These are phyloP conservation scores for Platalea minor DNA, from an alignment of 2,797 vertebrate genomes.

Conservation along the genomic window DNA sequence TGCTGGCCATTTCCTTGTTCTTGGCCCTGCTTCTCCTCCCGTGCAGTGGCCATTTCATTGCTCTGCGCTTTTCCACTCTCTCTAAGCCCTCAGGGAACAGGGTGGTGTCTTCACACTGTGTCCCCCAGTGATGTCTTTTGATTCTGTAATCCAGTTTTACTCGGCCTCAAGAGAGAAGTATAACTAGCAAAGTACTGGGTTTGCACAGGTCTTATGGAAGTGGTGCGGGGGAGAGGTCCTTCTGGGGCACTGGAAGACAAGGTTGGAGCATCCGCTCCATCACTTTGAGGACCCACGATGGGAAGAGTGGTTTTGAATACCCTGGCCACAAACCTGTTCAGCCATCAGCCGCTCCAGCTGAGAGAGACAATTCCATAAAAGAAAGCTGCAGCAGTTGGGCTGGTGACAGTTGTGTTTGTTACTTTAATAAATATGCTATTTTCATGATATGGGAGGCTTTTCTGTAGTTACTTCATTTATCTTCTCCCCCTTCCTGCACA, in stretches of 20 bases:
- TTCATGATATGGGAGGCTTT: background rate
- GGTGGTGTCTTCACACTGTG: fast-evolving
- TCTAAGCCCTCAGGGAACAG: background rate
- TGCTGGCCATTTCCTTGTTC: background rate
- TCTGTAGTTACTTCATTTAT: background rate
- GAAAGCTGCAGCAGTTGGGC: background rate
- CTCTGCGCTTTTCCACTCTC: background rate
- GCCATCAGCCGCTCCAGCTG: background rate
- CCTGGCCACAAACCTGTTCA: background rate
- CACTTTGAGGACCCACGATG: background rate
- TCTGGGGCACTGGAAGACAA: background rate
- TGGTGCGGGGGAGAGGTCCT: background rate
- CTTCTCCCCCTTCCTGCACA: background rate
- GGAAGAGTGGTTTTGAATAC: background rate
- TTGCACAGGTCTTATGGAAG: background rate
- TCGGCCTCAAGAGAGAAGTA: background rate
- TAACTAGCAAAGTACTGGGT: background rate
- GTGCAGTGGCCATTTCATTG: background rate
- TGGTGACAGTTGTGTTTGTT: background rate
- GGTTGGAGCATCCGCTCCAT: background rate
- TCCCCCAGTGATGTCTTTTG: background rate
- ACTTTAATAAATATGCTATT: background rate
- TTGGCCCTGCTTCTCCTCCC: background rate
- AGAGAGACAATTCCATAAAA: background rate
- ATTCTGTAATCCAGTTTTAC: background rate